A percentile compares a stretch with the other conserved stretches of the same genome.
Conservation (phyloP, 2,113 vertebrate genomes). For the Syngnathus scovelli region DNA sequence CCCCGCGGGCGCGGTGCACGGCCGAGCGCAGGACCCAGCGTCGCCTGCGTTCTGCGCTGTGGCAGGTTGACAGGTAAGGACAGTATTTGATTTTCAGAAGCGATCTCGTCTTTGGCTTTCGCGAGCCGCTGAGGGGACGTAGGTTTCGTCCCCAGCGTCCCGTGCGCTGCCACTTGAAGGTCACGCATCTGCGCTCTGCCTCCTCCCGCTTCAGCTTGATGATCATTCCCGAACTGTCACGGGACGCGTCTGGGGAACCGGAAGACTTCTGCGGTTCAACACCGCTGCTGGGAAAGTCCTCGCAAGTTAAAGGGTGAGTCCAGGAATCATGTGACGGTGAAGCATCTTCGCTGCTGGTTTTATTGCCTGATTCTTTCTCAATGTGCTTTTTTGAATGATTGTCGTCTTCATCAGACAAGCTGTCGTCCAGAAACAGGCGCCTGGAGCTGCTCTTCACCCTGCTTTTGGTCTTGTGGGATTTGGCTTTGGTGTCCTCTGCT, state of each 20-base stretch:
- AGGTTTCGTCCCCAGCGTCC: conserved; percentile 26
- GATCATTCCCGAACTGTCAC: conserved; percentile 54
- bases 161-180: conserved; percentile 22
- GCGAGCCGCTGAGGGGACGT: conserved; percentile 37
- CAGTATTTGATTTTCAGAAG: conserved; percentile 67
- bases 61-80: conserved; percentile 56
- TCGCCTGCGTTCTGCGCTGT: conserved; percentile 51
- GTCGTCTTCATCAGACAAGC: conserved; percentile 45
- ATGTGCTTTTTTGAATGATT: conserved; percentile 9
- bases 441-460: conserved; percentile 57
- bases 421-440: conserved; percentile 47
- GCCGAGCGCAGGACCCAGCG: conserved; percentile 68
- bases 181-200: conserved; percentile 16
- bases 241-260: conserved; percentile 12
- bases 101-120: conserved; percentile 44
- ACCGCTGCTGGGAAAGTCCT: conserved; percentile 48
- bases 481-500: conserved; percentile 20
- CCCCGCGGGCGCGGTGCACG: conserved; percentile 37
- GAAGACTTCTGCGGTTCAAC: conserved; percentile 30
- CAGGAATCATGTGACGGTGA: conserved; percentile 47
- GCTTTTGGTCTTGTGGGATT: conserved; percentile 35
- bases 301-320: conserved; percentile 60
- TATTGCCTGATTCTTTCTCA: conserved; percentile 3
- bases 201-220: conserved; percentile 59
- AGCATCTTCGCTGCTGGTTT: background rate